A percentile compares a stretch with the other conserved stretches of the same genome.
These are phyloP conservation scores for Cosmorhoe ocellata DNA, from an alignment of 2,888 invertebrate species.

Conservation along the genomic window DNA sequence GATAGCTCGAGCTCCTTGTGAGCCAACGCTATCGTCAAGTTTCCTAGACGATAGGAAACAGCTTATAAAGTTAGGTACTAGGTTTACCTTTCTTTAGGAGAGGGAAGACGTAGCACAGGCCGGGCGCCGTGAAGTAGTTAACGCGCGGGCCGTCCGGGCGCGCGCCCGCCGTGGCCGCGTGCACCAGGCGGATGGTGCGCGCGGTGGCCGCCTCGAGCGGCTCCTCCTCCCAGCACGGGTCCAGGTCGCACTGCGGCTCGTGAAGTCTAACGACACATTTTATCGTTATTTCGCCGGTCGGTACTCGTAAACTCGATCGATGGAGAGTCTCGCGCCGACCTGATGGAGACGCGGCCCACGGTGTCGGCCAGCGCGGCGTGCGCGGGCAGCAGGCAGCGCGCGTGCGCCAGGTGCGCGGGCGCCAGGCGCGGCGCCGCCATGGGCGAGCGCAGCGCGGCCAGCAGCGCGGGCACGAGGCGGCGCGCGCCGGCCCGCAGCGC, in stretches of 20 bases:
- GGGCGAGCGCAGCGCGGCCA: slow-evolving; percentile 88
- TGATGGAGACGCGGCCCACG: slow-evolving; percentile 88
- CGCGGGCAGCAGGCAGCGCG: slow-evolving; percentile 59
- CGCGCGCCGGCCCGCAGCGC: slow-evolving; percentile 41
- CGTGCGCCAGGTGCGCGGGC: slow-evolving; percentile 82
- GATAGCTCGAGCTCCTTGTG: too few species aligned
- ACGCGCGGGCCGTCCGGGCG: slow-evolving; percentile 25
- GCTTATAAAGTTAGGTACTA: too few species aligned
- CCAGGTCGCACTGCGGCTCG: slow-evolving; percentile 91
- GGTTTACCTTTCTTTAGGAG: slow-evolving; percentile 84
- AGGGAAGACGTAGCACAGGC: slow-evolving; percentile 92
- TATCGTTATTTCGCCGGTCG: not conserved
- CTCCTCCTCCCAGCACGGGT: slow-evolving; percentile 89
- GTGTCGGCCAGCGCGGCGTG: slow-evolving; percentile 75
- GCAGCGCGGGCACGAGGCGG: slow-evolving; percentile 53
- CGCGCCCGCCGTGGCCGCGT: slow-evolving; percentile 67
- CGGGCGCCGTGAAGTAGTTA: slow-evolving; percentile 85
- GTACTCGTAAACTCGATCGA: too few species aligned
- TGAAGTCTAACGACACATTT: slow-evolving; percentile 71
- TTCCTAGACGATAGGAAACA: too few species aligned
- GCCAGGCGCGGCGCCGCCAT: slow-evolving; percentile 87
- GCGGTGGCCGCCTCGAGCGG: slow-evolving; percentile 83
- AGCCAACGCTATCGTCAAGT: too few species aligned
- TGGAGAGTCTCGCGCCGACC: slow-evolving; percentile 58
- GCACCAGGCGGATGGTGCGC: slow-evolving; percentile 84